phyloP scores from a whole-genome alignment of 2,888 invertebrate genomes.

The Heliconius hortense region DNA sequence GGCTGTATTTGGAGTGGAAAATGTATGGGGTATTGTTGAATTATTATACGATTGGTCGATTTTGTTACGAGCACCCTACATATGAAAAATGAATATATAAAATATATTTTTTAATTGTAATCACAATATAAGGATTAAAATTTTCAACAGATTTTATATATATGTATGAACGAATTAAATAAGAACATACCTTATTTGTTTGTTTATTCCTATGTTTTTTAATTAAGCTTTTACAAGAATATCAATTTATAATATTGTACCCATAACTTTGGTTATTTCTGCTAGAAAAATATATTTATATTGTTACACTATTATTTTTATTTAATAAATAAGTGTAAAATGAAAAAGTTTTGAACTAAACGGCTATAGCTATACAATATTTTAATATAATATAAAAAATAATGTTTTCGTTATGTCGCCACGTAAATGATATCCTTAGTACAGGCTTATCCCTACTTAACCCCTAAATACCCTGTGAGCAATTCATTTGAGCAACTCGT shows the following conservation, averaged over 20 bases:
- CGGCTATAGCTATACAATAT: not conserved
- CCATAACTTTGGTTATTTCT: too few relatives aligned
- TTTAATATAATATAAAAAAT: not conserved
- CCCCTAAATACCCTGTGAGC: constrained; percentile 18
- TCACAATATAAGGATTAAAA: not conserved
- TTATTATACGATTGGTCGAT: not conserved
- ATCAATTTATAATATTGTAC: too few relatives aligned
- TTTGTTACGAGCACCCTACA: not conserved
- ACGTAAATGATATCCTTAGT: constrained; percentile 24
- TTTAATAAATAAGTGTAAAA: too few relatives aligned
- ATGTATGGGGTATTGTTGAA: not conserved
- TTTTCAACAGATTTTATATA: not conserved
- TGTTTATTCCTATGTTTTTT: not conserved
- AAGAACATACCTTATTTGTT: not conserved
- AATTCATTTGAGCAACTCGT: constrained; percentile 12
- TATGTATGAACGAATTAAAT: not conserved
- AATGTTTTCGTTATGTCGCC: constrained; percentile 1
- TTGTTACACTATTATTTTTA: too few relatives aligned
- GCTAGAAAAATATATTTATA: too few relatives aligned
- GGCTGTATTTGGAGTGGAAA: not conserved
- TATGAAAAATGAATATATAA: not conserved
- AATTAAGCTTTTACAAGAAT: too few relatives aligned
- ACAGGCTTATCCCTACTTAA: constrained; percentile 28
- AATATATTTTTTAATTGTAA: not conserved
- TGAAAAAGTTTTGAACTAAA: too few relatives aligned